Percentiles rank a stretch among this genome's conserved stretches.
These are phyloP conservation scores for Burhinus bistriatus DNA, from an alignment of 2,113 vertebrate species.

Conservation along the genomic window DNA sequence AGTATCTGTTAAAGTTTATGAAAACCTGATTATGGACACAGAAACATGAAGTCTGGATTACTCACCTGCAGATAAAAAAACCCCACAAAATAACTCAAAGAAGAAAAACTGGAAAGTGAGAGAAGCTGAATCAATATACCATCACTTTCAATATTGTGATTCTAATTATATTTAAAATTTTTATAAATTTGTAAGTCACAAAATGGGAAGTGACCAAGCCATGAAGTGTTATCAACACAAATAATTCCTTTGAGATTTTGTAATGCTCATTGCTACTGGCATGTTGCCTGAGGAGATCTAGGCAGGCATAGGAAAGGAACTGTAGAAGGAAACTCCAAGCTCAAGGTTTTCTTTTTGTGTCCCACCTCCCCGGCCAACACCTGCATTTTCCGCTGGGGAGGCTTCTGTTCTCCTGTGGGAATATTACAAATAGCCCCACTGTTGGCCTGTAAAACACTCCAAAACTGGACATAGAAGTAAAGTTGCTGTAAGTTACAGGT, in stretches of 20 bases:
- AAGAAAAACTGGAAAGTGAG: background rate
- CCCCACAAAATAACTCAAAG: background rate
- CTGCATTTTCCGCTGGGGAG: background rate
- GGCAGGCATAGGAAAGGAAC: background rate
- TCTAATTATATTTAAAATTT: background rate
- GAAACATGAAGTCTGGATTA: background rate
- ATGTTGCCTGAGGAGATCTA: background rate
- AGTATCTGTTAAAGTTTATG: background rate
- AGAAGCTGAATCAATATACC: background rate
- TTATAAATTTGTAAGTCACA: background rate
- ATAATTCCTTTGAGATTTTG: background rate
- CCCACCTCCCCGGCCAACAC: fast-evolving
- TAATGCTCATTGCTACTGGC: background rate
- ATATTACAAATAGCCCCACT: background rate
- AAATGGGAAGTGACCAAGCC: background rate
- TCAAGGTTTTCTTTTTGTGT: background rate
- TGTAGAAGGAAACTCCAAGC: background rate
- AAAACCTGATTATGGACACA: background rate
- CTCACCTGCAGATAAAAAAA: background rate
- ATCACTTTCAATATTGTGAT: background rate
- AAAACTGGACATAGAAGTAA: background rate
- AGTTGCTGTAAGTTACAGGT: background rate
- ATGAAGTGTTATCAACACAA: background rate
- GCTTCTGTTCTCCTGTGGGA: background rate
- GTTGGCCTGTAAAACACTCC: background rate